These are phyloP conservation scores for Columba livia DNA, from an alignment of 2,113 vertebrate genomes.

Conservation along the genomic window DNA sequence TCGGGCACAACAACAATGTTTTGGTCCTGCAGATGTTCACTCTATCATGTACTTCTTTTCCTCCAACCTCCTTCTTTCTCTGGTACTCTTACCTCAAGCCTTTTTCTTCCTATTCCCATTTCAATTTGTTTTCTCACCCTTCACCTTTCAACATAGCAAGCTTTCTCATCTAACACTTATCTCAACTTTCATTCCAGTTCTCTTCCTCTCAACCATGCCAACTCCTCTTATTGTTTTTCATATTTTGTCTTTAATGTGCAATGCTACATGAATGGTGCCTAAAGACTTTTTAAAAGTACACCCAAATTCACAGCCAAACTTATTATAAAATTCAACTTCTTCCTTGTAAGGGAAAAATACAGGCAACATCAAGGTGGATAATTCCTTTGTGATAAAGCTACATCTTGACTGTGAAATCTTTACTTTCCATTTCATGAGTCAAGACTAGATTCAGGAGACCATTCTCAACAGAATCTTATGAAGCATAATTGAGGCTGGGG, in stretches of 20 bases:
- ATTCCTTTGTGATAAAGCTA: background rate
- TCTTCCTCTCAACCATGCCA: background rate
- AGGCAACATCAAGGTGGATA: background rate
- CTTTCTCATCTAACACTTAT: background rate
- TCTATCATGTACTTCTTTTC: too few species aligned
- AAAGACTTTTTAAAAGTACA: background rate
- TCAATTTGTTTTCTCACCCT: background rate
- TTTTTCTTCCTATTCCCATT: background rate
- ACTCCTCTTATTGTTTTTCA: background rate
- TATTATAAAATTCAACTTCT: background rate
- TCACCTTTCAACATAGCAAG: background rate
- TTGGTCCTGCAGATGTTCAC: background rate
- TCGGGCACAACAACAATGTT: background rate
- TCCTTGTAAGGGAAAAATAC: background rate
- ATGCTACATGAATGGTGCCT: background rate
- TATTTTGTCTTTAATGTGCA: background rate
- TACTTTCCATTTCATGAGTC: background rate
- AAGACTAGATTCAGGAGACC: background rate
- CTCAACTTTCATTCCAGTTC: background rate
- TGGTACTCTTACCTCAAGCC: background rate
- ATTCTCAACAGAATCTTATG: background rate
- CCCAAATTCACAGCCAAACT: background rate
- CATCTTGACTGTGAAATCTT: background rate
- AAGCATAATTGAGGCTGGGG: too few species aligned
- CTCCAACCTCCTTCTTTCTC: background rate